Evolutionary conservation across 1,140 invertebrate species (phyloP).

Genomic region (Rhagoletis pomonella): DNA sequence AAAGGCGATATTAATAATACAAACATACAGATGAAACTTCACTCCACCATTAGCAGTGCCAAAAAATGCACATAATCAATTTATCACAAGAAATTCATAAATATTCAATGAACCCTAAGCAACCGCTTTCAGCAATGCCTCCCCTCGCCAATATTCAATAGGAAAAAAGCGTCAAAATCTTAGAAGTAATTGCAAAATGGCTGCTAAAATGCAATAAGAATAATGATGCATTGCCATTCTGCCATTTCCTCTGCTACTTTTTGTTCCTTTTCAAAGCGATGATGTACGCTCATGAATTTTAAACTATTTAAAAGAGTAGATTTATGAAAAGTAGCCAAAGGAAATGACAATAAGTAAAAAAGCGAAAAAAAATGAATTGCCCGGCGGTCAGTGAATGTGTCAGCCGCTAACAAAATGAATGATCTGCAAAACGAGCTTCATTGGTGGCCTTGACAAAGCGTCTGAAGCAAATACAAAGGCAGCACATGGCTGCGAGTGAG

Average conservation of each 20-base stretch:
- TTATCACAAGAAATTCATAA: conserved; percentile 25
- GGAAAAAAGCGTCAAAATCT: background rate
- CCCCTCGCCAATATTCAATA: too few species aligned
- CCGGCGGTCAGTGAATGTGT: conserved; percentile 24
- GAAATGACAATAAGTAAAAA: background rate
- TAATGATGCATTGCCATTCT: conserved; percentile 1
- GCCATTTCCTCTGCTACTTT: background rate
- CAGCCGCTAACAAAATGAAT: conserved; percentile 41
- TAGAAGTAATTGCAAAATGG: conserved; percentile 10
- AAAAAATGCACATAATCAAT: background rate
- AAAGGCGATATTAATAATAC: too few species aligned
- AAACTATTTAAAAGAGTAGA: conserved; percentile 49
- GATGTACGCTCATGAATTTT: conserved; percentile 27
- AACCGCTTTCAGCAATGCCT: background rate
- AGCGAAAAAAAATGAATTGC: background rate
- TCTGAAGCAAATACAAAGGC: conserved; percentile 7
- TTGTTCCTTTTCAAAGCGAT: background rate
- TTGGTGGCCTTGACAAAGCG: conserved; percentile 53
- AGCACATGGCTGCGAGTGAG: background rate
- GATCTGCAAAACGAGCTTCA: conserved; percentile 49
- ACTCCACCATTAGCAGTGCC: background rate
- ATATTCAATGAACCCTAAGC: background rate
- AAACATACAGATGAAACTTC: too few species aligned
- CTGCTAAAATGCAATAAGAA: background rate
- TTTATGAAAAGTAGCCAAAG: conserved; percentile 35